Evolutionary conservation across 1,140 invertebrate genomes (phyloP).

Genomic region (Drosophila rhopaloa): DNA sequence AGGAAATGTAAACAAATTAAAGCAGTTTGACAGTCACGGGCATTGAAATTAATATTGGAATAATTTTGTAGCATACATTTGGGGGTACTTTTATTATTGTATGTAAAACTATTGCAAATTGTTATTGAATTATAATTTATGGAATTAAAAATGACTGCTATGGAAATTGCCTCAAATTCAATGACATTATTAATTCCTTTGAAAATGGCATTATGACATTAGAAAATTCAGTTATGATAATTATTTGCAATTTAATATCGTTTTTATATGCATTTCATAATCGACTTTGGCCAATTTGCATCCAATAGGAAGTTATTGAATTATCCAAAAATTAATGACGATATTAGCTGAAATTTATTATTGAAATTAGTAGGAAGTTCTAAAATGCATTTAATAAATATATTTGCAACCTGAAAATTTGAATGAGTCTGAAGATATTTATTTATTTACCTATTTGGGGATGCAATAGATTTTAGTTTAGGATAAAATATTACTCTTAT

Average conservation of each 20-base stretch:
- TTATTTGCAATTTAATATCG: background rate
- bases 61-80: slow-evolving; percentile 1
- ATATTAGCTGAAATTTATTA: background rate
- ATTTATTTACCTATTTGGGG: no score
- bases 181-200: background rate
- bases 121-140: background rate
- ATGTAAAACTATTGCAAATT: background rate
- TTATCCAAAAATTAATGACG: no score
- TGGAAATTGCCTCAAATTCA: background rate
- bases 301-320: background rate
- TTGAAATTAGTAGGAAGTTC: background rate
- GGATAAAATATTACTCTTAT: no score
- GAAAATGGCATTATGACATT: background rate
- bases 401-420: no score
- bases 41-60: slow-evolving; percentile 7
- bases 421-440: no score
- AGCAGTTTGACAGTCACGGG: slow-evolving; percentile 10
- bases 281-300: background rate
- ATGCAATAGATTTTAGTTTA: no score
- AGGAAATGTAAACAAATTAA: slow-evolving; percentile 33
- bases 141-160: background rate
- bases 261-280: background rate
- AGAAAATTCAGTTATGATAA: background rate
- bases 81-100: background rate
- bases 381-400: no score